Evolutionary conservation across 2,888 invertebrate species (phyloP).

Genomic region (Smittia sp.): DNA sequence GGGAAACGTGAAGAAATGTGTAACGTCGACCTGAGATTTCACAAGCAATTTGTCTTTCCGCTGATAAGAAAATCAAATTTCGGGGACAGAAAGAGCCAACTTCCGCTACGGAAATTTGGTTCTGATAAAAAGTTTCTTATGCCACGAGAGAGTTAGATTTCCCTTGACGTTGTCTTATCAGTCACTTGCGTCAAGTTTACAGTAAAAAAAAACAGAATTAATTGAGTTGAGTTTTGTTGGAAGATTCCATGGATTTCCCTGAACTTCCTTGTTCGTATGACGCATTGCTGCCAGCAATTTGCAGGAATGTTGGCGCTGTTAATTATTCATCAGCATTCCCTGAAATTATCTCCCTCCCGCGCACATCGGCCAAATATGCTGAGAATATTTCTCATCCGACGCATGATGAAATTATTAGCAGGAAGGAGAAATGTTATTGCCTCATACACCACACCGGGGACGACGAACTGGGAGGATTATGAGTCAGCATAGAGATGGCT

Average conservation of each 20-base stretch:
- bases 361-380: background rate
- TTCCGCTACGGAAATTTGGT: slow-evolving; percentile 1
- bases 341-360: background rate
- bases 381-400: slow-evolving; percentile 31
- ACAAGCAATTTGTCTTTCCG: background rate
- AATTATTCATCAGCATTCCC: background rate
- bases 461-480: background rate
- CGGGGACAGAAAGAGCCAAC: background rate
- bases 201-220: no score
- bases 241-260: no score
- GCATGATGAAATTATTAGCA: slow-evolving; percentile 38
- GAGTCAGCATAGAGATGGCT: slow-evolving; percentile 21
- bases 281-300: background rate
- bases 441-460: background rate
- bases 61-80: background rate
- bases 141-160: no score
- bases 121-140: background rate
- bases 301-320: background rate
- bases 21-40: background rate
- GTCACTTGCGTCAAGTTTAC: no score
- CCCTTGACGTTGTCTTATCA: no score
- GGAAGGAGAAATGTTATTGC: slow-evolving; percentile 27
- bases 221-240: no score
- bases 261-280: background rate
- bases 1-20: background rate